A percentile compares a stretch with the other conserved stretches of the same genome.
Conservation (phyloP, 1,140 invertebrate species). For the Drosophila grimshawi region DNA sequence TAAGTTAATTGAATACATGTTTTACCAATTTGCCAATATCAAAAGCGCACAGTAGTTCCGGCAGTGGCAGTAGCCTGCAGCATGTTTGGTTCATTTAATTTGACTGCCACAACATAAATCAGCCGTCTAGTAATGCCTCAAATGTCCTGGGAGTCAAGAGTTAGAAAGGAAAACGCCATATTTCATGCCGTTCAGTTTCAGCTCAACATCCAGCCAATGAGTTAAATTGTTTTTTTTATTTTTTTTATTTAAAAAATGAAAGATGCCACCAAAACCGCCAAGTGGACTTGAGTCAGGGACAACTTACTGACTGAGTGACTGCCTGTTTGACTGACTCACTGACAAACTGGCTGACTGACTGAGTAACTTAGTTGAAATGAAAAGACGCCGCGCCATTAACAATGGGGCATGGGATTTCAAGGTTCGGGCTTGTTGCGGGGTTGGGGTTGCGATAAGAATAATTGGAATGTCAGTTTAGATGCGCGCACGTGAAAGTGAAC, state of each 20-base stretch:
- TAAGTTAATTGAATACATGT: no score
- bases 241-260: conserved; percentile 49
- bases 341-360: conserved; percentile 23
- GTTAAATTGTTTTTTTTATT: conserved; percentile 55
- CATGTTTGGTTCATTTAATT: conserved; percentile 1
- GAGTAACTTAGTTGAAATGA: conserved; percentile 57
- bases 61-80: no score
- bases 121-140: not conserved
- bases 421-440: not conserved
- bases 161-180: not conserved
- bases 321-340: not conserved
- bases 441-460: conserved; percentile 69
- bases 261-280: conserved; percentile 54
- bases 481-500: conserved; percentile 66
- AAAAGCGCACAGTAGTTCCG: no score
- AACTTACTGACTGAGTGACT: not conserved
- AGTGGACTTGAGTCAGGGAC: conserved; percentile 42
- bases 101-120: not conserved
- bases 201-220: conserved; percentile 4
- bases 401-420: conserved; percentile 22
- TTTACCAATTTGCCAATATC: no score
- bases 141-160: not conserved
- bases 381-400: conserved; percentile 64
- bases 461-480: conserved; percentile 77
- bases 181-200: conserved; percentile 1